These are phyloP conservation scores for Pempheris klunzingeri DNA, from an alignment of 2,797 vertebrate genomes.

Conservation along the genomic window DNA sequence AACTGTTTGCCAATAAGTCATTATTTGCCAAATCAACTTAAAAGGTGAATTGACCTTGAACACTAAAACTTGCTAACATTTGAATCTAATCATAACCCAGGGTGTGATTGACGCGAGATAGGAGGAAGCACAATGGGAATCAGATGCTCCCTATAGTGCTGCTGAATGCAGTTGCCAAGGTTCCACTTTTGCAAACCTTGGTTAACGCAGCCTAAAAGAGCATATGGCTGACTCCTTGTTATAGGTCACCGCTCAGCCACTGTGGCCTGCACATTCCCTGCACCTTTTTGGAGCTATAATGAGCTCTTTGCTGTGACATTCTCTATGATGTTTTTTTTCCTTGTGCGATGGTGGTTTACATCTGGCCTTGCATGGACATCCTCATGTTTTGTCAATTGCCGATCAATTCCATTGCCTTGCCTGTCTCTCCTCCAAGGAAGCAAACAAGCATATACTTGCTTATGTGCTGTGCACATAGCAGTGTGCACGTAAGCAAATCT, in stretches of 20 bases:
- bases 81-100: not conserved
- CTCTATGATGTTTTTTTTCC: conserved; percentile 32
- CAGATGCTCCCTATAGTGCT: no score
- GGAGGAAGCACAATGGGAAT: not conserved
- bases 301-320: conserved; percentile 60
- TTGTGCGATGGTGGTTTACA: conserved; percentile 28
- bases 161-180: conserved; percentile 29
- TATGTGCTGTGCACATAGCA: not conserved
- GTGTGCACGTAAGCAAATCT: not conserved
- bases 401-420: conserved; percentile 46
- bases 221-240: conserved; percentile 40
- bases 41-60: no score
- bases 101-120: not conserved
- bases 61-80: not conserved
- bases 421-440: conserved; percentile 5
- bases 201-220: conserved; percentile 31
- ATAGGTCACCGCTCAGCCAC: conserved; percentile 55
- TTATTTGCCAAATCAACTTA: not conserved
- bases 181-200: conserved; percentile 21
- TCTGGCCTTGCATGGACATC: conserved; percentile 17
- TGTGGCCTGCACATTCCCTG: conserved; percentile 46
- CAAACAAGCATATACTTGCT: conserved; percentile 14
- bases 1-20: not conserved
- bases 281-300: conserved; percentile 56
- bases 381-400: conserved; percentile 27